These are phyloP conservation scores for Lacanobia oleracea DNA, from an alignment of 2,888 invertebrate species.

Conservation along the genomic window DNA sequence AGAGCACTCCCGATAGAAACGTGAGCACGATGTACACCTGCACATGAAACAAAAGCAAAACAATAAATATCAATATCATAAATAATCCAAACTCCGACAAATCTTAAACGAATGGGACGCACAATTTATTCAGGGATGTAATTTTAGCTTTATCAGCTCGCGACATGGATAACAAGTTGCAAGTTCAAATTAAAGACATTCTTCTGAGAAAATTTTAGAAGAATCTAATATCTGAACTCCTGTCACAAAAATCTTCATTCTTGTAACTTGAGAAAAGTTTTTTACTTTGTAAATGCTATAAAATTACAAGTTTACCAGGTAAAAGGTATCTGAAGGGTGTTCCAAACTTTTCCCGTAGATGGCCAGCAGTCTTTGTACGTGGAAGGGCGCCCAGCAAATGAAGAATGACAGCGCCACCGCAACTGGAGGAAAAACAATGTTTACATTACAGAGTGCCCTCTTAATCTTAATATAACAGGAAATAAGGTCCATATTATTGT, in stretches of 20 bases:
- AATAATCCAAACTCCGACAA: slow-evolving; percentile 33
- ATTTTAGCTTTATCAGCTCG: slow-evolving; percentile 7
- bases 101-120: slow-evolving; percentile 19
- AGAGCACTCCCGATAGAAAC: slow-evolving; percentile 96
- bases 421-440: slow-evolving; percentile 88
- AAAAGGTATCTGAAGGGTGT: slow-evolving; percentile 86
- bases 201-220: neutral
- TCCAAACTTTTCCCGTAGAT: slow-evolving; percentile 92
- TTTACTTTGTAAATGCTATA: slow-evolving; percentile 24
- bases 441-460: neutral
- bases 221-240: neutral
- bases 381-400: slow-evolving; percentile 98
- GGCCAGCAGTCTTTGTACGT: slow-evolving; percentile 96
- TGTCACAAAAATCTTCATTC: neutral
- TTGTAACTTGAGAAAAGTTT: slow-evolving; percentile 22
- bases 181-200: slow-evolving; percentile 2
- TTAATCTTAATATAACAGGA: slow-evolving; percentile 14
- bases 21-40: slow-evolving; percentile 93
- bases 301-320: slow-evolving; percentile 76
- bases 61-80: slow-evolving; percentile 46
- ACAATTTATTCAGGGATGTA: slow-evolving; percentile 12
- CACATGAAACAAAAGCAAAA: slow-evolving; percentile 37
- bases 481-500: slow-evolving; percentile 19
- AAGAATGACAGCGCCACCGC: slow-evolving; percentile 96
- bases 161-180: neutral